phyloP scores from a whole-genome alignment of 1,140 invertebrate species.

The Drosophila nigromelanica region DNA sequence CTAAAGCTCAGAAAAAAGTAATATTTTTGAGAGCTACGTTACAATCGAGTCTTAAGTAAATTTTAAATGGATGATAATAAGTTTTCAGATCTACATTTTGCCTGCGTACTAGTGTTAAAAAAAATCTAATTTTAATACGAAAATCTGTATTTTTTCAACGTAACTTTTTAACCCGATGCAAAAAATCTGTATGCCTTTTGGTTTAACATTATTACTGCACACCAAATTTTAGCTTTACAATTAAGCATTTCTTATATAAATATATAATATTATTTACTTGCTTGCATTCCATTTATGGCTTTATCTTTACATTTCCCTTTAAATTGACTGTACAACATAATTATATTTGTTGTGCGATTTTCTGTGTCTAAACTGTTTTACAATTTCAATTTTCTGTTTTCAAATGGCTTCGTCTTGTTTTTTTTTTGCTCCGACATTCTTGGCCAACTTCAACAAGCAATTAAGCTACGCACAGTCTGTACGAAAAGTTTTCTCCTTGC shows the following conservation, averaged over 20 bases:
- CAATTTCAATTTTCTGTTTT: slow-evolving; percentile 1
- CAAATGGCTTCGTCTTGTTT: not conserved
- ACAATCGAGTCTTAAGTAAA: no score
- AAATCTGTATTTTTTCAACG: no score
- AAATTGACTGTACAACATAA: not conserved
- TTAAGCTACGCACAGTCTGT: slow-evolving; percentile 24
- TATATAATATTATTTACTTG: no score
- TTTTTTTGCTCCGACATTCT: slow-evolving; percentile 10
- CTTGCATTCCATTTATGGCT: not conserved
- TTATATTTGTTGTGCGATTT: not conserved
- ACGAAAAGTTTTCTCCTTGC: slow-evolving; percentile 17
- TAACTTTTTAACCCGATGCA: no score
- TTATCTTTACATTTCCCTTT: no score
- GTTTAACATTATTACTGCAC: not conserved
- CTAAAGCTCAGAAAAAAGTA: no score
- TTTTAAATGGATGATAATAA: no score
- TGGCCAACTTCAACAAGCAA: slow-evolving; percentile 30
- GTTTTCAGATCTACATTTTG: no score
- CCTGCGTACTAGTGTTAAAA: no score
- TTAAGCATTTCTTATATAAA: not conserved
- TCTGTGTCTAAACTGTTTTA: slow-evolving; percentile 7
- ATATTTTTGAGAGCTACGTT: no score
- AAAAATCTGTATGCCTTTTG: no score
- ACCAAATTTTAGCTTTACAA: not conserved
- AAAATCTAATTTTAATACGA: no score